Conservation (phyloP, 23 tunicate species). For the Botrylloides violaceus region DNA sequence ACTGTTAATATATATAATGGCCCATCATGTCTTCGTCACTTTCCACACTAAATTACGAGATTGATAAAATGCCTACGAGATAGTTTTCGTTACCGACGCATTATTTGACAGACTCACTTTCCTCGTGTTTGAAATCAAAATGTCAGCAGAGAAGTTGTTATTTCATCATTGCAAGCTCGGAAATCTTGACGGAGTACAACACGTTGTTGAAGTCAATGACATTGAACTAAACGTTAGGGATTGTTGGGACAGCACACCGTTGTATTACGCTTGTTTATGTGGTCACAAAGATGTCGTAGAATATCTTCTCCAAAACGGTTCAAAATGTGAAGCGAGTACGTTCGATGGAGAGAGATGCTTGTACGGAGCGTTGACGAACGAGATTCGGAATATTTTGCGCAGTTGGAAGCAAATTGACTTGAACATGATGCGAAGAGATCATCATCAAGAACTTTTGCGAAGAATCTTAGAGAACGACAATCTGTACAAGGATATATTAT, state of each 20-base stretch:
- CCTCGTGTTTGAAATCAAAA: too few relatives aligned
- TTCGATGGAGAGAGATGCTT: conserved; percentile 76
- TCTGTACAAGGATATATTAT: conserved; percentile 15
- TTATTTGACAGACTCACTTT: too few relatives aligned
- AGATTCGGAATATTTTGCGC: conserved; percentile 31
- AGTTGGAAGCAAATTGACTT: conserved; percentile 53
- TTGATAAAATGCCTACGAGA: too few relatives aligned
- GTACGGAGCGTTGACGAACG: conserved; percentile 69
- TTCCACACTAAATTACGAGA: too few relatives aligned
- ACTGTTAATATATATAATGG: too few relatives aligned
- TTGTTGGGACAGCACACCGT: conserved; percentile 26
- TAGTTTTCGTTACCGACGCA: too few relatives aligned
- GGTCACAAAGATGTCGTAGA: conserved; percentile 44
- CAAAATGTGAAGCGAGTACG: conserved; percentile 46
- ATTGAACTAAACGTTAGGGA: conserved; percentile 15
- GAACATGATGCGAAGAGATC: conserved; percentile 19
- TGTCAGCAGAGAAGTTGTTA: conserved; percentile 1
- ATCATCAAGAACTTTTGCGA: conserved; percentile 38
- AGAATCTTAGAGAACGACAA: conserved; percentile 2
- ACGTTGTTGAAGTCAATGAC: conserved; percentile 12
- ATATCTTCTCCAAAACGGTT: conserved; percentile 39
- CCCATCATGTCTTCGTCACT: too few relatives aligned
- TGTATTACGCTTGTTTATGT: conserved; percentile 52
- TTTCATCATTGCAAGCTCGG: conserved; percentile 9
- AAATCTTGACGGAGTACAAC: conserved; percentile 7